phyloP scores from a whole-genome alignment of 2,797 vertebrate species.

The Chelmon rostratus region DNA sequence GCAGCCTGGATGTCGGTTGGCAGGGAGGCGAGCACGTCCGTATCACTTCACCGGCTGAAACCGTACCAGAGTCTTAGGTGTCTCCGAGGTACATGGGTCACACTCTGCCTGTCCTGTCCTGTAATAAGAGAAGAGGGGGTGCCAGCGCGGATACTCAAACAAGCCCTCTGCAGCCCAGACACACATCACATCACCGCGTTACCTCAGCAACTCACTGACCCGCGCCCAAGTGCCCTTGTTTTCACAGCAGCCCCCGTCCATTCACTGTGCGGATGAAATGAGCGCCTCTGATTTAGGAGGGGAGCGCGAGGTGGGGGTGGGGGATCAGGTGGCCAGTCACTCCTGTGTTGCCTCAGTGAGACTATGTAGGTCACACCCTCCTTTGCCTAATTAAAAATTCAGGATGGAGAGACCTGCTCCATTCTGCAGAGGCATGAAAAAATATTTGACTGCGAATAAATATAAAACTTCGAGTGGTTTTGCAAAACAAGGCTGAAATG shows the following conservation, averaged over 20 bases:
- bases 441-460: conserved; percentile 14
- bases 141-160: conserved; percentile 63
- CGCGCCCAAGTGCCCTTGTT: conserved; percentile 66
- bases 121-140: conserved; percentile 73
- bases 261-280: conserved; percentile 58
- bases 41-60: conserved; percentile 76
- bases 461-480: neutral
- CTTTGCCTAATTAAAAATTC: conserved; percentile 81
- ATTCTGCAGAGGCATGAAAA: conserved; percentile 17
- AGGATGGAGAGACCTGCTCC: conserved; percentile 71
- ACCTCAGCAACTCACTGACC: conserved; percentile 65
- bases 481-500: neutral
- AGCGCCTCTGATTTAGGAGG: conserved; percentile 68
- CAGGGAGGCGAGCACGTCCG: conserved; percentile 36
- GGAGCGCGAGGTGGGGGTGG: neutral
- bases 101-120: conserved; percentile 59
- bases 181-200: conserved; percentile 55
- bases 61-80: conserved; percentile 72
- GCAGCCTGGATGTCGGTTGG: conserved; percentile 42
- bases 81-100: conserved; percentile 69
- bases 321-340: conserved; percentile 71
- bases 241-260: conserved; percentile 55
- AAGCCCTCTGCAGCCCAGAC: conserved; percentile 42
- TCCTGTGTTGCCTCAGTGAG: conserved; percentile 49
- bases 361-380: conserved; percentile 78